phyloP scores from a whole-genome alignment of 2,797 vertebrate species.

The Melanotaenia nigrans region DNA sequence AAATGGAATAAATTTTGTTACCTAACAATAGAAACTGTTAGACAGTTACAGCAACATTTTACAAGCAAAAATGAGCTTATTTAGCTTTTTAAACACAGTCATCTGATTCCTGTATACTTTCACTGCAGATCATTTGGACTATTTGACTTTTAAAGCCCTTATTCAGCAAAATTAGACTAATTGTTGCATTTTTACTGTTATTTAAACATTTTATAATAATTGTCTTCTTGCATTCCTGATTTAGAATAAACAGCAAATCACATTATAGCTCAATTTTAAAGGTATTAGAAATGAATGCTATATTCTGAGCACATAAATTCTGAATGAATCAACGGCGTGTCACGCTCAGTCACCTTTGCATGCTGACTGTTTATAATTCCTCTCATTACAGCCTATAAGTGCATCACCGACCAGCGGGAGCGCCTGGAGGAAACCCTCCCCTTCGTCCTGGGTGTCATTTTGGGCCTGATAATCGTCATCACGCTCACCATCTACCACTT shows the following conservation, averaged over 20 bases:
- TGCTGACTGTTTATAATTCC: constrained; percentile 10
- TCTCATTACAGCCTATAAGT: constrained; percentile 84
- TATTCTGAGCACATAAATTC: not conserved
- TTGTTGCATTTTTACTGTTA: too few species aligned
- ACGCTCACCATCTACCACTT: constrained; percentile 93
- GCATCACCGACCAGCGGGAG: constrained; percentile 93
- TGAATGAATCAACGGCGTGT: not conserved
- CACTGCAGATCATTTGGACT: not conserved
- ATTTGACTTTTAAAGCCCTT: not conserved
- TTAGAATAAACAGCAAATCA: not conserved
- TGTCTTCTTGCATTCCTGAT: not conserved
- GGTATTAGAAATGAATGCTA: not conserved
- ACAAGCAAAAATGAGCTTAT: not conserved
- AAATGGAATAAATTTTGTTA: not conserved
- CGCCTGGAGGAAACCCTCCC: constrained; percentile 94
- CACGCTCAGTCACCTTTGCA: not conserved
- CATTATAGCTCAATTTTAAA: not conserved
- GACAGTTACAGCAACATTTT: not conserved
- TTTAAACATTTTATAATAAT: too few species aligned
- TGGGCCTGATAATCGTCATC: constrained; percentile 92
- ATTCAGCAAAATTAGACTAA: not conserved
- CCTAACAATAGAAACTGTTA: not conserved
- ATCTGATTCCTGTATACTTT: not conserved
- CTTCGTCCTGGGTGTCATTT: constrained; percentile 90
- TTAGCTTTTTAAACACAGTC: not conserved